Base-by-base conservation (phyloP, 2,113 vertebrate species). In the Misgurnus anguillicaudatus region DNA sequence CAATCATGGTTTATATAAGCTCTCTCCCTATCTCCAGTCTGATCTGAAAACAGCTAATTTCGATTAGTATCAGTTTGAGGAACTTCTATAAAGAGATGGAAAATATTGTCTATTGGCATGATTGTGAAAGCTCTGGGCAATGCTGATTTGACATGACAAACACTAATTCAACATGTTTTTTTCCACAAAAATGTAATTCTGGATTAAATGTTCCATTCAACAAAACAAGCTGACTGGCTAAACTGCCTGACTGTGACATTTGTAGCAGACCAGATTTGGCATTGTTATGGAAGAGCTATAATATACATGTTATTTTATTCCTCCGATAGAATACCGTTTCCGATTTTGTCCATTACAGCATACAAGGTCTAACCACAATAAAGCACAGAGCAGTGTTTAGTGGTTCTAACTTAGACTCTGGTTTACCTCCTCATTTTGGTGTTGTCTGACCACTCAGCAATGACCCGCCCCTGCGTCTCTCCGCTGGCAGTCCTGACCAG, bases 291-390 rank as follows among this genome's bases (percentile, higher is more conserved):
- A 78, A 65, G 60, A 78, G 55, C 74, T 70, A 69, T 48, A 82
- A 80, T 64, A 57, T 75, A 38, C 70, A 74, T 77, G 76, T 77
- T 45, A 60, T 77, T 85, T 66, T 60, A 57, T 69, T 58, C 70
- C 31, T 71, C 67, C 75, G 80, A 85, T 78, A 80, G 73, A 71
- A 78, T 81, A 66, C 75, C 74, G 81, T 79, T 80, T 80, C 82
- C 77, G 78, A 64, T 73, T 69, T 71, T 67, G 53, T 66, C 72
- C 42, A 71, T 70, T 75, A 72, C 68, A 70, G 51, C 69, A 77
- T 41, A 64, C 42, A 38, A 38, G 55, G 66, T 73, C 72, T 76
- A 58, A 75, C 83, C 83, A 86, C 80, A 85, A 84, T 68, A 86
- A 85, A 87, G 85, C 36, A 19, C 19, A 6, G 36, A 60, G 64